Evolutionary conservation across 2,888 invertebrate genomes (phyloP).

Genomic region (Chaetoderma sp.): DNA sequence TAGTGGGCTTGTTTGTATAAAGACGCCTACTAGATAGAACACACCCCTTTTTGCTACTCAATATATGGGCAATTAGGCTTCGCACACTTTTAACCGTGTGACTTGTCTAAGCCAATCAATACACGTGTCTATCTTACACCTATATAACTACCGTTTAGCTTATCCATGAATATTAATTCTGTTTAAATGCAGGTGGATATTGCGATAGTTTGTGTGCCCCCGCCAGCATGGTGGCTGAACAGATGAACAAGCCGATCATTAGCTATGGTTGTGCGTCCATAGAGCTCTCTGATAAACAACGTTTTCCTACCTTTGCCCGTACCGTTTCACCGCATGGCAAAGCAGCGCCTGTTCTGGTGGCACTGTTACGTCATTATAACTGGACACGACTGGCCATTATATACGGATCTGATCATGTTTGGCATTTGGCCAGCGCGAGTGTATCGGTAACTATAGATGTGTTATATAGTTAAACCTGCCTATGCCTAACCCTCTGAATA

Average conservation of each 20-base stretch:
- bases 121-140: no score
- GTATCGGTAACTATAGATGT: neutral
- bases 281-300: neutral
- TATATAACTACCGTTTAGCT: no score
- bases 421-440: neutral
- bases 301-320: neutral
- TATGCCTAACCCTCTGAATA: no score
- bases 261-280: neutral
- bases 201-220: constrained; percentile 1
- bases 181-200: neutral
- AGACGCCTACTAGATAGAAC: no score
- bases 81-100: no score
- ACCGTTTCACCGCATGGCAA: neutral
- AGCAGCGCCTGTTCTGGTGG: neutral
- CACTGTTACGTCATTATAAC: neutral
- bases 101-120: no score
- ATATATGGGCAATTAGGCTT: no score
- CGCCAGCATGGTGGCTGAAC: neutral
- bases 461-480: no score
- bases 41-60: no score
- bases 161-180: no score
- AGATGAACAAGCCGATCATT: neutral
- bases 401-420: neutral
- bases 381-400: neutral
- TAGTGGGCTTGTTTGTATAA: no score